Percentiles rank a stretch among this genome's conserved stretches.
Conservation (phyloP, 1,140 invertebrate species). For the Leucophenga varia region DNA sequence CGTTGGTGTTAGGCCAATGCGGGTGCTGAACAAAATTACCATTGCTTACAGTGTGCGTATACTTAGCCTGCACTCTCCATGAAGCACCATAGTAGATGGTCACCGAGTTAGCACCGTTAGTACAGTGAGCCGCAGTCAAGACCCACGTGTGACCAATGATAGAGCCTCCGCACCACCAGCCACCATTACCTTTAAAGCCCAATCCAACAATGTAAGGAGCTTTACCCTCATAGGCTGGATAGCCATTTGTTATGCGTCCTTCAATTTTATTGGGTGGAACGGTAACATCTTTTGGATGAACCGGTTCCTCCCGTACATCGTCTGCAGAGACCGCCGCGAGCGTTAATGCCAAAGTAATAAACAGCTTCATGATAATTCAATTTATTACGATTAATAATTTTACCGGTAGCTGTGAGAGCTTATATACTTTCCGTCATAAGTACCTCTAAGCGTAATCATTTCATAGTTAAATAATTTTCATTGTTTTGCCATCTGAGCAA, state of each 20-base stretch:
- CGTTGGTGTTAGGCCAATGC: slow-evolving; percentile 14
- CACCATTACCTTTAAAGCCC: slow-evolving; percentile 27
- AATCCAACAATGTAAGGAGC: slow-evolving; percentile 59
- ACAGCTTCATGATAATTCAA: slow-evolving; percentile 10
- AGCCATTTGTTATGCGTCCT: slow-evolving; percentile 27
- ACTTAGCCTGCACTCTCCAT: slow-evolving; percentile 12
- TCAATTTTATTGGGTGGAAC: not conserved
- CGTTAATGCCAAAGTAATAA: slow-evolving; percentile 6
- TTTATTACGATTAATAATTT: no score
- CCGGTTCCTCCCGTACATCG: not conserved
- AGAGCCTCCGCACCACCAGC: slow-evolving; percentile 61
- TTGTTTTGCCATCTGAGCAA: no score
- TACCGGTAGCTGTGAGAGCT: no score
- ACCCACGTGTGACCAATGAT: slow-evolving; percentile 59
- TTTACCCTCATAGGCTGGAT: slow-evolving; percentile 40
- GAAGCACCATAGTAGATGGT: slow-evolving; percentile 26
- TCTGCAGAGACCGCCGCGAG: slow-evolving; percentile 6
- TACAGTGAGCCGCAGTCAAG: slow-evolving; percentile 63
- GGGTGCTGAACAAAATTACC: slow-evolving; percentile 18
- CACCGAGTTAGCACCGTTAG: slow-evolving; percentile 10
- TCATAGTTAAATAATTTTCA: no score
- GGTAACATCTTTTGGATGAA: slow-evolving; percentile 2
- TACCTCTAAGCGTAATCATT: no score
- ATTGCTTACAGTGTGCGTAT: slow-evolving; percentile 4
- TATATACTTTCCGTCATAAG: no score